Base-by-base conservation (phyloP, 2,113 vertebrate species). In the Colinus virginianus region DNA sequence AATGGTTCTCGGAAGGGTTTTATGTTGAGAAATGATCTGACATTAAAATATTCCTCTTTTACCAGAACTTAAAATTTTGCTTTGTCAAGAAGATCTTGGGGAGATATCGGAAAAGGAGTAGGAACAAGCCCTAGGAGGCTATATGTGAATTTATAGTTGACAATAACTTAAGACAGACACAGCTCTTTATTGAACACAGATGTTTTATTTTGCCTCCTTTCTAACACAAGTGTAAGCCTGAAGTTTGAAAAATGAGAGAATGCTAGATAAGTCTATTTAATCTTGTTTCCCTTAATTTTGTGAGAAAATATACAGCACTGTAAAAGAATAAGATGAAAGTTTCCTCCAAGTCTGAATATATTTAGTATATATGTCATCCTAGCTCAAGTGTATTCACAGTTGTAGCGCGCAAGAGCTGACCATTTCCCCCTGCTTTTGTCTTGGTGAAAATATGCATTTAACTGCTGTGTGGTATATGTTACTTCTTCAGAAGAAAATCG, bases 161-260 rank as follows among this genome's bases (percentile, higher is more conserved):
- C 94, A 94, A 8, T 97, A 96, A 95, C 90, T 93, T 91, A 72
- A 94, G 94, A 90, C 94, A 96, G 92, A 90, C 87, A 76, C 40
- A 83, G 74, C 53, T 85, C 71, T 90, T 95, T 86, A 91, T 91
- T 95, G 95, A 97, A 93, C 85, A 90, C 92, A 95, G 95, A 95
- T 97, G 96, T 94, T 85, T 66, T 78, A 77, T 92, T 93, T 95
- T 95, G 86, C 82, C 21, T 93, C 20, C 62, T 84, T 94, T 88
- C 42, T 87, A 63, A 75, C 67, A 49, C 56, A 76, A 90, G 46
- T 62, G 48, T 88, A 88, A 90, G 48, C 80, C 13, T 56, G 53
- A 88, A 88, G 62, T 42, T 84, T 81, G 68, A 86, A 74, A 89
- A 91, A 64, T 70, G 46, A 79, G 36, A 3, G 13, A 64, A 62